Conservation (phyloP, 2,888 invertebrate genomes). For the Alloplasta piceator region DNA sequence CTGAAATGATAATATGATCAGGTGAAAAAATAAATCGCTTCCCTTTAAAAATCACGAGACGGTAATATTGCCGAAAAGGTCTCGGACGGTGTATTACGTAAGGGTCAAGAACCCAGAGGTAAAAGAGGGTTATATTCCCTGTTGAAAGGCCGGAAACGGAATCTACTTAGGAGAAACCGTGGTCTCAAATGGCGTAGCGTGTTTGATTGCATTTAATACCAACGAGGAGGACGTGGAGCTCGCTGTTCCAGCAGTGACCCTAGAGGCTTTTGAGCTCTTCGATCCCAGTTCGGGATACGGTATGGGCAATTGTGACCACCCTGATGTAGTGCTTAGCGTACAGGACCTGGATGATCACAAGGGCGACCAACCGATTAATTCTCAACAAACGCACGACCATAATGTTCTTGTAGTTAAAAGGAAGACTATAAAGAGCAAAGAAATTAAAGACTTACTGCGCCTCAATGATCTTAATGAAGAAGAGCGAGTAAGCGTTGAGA, state of each 20-base stretch:
- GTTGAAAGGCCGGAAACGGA: background rate
- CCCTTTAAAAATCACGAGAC: background rate
- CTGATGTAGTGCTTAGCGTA: no score
- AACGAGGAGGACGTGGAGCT: background rate
- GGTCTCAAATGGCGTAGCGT: no score
- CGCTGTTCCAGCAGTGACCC: background rate
- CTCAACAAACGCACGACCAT: background rate
- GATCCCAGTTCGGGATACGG: no score
- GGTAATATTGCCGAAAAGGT: background rate
- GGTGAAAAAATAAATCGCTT: background rate
- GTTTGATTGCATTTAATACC: background rate
- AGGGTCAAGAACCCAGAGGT: background rate
- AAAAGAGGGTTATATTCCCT: conserved; percentile 11
- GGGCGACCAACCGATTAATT: no score
- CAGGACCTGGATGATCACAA: no score
- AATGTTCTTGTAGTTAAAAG: background rate
- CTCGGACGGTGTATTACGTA: background rate
- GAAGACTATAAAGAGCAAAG: background rate
- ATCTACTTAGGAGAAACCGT: background rate
- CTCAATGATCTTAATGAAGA: conserved; percentile 11
- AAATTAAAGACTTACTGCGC: background rate
- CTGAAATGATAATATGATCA: no score
- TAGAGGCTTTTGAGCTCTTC: background rate
- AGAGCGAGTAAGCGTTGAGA: background rate
- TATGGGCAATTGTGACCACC: no score